phyloP scores from a whole-genome alignment of 2,113 vertebrate species.

The Cyanistes caeruleus region DNA sequence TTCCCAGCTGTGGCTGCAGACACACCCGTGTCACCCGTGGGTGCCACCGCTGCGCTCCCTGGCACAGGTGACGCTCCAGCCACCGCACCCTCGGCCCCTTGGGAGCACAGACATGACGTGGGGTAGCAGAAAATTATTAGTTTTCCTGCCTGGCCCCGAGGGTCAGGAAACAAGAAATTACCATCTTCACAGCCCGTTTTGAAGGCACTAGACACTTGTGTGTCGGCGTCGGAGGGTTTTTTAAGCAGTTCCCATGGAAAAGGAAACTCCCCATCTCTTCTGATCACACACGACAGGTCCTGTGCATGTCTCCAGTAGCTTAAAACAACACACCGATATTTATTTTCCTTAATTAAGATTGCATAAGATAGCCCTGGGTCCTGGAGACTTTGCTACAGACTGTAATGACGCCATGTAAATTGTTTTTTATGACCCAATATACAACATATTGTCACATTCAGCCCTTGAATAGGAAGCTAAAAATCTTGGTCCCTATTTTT shows the following conservation, averaged over 20 bases:
- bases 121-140: constrained; percentile 54
- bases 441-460: constrained; percentile 66
- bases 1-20: background rate
- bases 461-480: constrained; percentile 52
- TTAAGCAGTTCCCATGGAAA: constrained; percentile 60
- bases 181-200: constrained; percentile 9
- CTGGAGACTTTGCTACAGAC: constrained; percentile 59
- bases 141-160: constrained; percentile 36
- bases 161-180: constrained; percentile 78
- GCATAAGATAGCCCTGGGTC: constrained; percentile 62
- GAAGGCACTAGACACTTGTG: constrained; percentile 19
- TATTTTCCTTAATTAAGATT: constrained; percentile 69
- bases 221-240: background rate
- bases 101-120: constrained; percentile 22
- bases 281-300: constrained; percentile 50
- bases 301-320: constrained; percentile 62
- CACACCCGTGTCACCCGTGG: background rate
- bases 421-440: constrained; percentile 62
- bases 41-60: background rate
- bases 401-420: constrained; percentile 68
- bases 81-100: background rate
- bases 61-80: background rate
- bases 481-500: constrained; percentile 56
- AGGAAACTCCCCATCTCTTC: constrained; percentile 57
- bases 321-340: constrained; percentile 61